A percentile compares a stretch with the other conserved stretches of the same genome.
These are phyloP conservation scores for Ondatra zibethicus DNA, from an alignment of 2,113 vertebrate species.

Conservation along the genomic window DNA sequence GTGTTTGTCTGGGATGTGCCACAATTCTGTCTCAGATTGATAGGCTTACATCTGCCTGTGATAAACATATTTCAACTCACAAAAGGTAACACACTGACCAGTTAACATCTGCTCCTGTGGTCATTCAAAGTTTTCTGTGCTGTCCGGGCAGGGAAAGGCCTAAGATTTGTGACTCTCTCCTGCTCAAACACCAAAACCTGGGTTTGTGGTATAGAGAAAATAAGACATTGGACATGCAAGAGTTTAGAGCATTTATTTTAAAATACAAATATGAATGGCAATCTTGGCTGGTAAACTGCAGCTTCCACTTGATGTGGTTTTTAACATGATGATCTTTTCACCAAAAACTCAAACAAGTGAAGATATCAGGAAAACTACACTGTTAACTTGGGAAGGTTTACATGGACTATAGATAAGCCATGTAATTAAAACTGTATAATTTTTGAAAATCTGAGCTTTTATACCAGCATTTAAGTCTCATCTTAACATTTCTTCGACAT, in stretches of 20 bases:
- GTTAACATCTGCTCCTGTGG: no score
- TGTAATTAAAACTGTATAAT: background rate
- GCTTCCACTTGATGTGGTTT: background rate
- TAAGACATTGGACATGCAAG: background rate
- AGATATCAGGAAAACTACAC: background rate
- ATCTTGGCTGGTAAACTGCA: background rate
- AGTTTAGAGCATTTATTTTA: background rate
- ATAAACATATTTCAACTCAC: background rate
- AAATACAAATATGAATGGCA: background rate
- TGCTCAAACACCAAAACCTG: background rate
- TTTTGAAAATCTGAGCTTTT: slow-evolving; percentile 26
- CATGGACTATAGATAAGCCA: background rate
- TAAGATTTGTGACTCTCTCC: background rate
- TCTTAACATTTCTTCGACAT: background rate
- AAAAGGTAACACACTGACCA: background rate
- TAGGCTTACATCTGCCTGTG: no score
- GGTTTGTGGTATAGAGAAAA: background rate
- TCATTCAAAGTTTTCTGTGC: background rate
- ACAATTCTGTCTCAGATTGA: background rate
- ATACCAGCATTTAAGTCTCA: background rate
- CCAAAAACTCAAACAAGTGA: background rate
- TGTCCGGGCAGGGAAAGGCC: background rate
- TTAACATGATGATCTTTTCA: background rate
- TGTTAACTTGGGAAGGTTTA: background rate
- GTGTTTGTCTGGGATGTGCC: background rate